Evolutionary conservation across 2,888 invertebrate species (phyloP), one percentile per base, ranked within the genome.

Genomic region (Tridacna crocea): DNA sequence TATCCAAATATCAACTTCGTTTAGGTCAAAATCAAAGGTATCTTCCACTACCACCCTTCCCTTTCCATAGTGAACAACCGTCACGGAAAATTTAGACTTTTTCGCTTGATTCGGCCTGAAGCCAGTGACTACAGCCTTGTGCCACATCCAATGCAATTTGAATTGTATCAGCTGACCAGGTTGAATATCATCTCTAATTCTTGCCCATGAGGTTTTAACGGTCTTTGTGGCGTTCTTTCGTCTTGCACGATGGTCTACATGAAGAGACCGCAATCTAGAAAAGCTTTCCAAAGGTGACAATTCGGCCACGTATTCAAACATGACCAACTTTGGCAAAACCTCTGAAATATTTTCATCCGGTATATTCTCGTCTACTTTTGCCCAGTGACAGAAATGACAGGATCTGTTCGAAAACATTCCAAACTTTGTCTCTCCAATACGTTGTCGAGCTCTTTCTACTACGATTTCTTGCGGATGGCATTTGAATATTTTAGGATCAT

Each of bases 351-450:
- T 24, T 10, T 72, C 51, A 63, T 65, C 51, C 6, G 60, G 63
- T 15, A 51, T 63, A 19, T 58, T 58, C 12, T 68, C 55, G 46
- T 74, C 68, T 24, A 83, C 47, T 61, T 80, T 83, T 22, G 80
- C 83, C 83, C 83, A 83, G 47, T 83, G 78, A 46, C 83, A 83
- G 47, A 83, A 83, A 72, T 83, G 80, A 24, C 77, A 70, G 0
- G 80, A 78, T n/a, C 83, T 79, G 51, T 80, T 77, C 8, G 77
- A 75, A 15, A 74, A 48, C 0, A 80, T 13, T 13, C 80, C 75
- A 58, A 72, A 83, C 51, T 83, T 80, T 11, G 65, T 80, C 61
- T 83, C 83, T 2, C 83, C 83, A 19, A 83, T 47, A 47, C 83
- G 61, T 26, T 83, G 61, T 17, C 78, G 55, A 0, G 83, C 83